Evolutionary conservation across 2,113 vertebrate species (phyloP), one percentile per base, ranked within the genome.

Genomic region (Hiodon tergisus): DNA sequence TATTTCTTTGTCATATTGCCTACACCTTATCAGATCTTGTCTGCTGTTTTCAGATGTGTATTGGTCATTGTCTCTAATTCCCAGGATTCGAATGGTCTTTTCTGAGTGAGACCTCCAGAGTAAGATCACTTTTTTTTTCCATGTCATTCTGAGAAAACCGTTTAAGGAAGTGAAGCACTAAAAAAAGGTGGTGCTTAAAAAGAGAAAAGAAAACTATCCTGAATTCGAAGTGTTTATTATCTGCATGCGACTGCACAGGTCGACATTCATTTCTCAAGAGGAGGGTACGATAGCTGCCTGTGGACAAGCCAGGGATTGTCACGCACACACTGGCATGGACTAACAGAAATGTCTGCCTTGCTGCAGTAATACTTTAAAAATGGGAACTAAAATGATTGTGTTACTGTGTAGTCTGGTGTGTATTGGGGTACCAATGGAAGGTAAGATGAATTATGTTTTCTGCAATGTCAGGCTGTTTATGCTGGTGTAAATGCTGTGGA

Each of bases 161-260:
- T 73, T 66, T 73, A 52, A 66, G 72, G 72, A 73, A 73, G 72
- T 65, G n/a, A 46, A 31, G 31, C 31, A 31, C 31, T 31, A 31
- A 31, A 31, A 31, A 31, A 31, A 31, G 31, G 31, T 31, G 31
- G 31, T 31, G 31, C 31, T 31, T 31, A 31, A 2, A 31, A 31
- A 31, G 31, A 31, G 31, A 31, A 31, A 31, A 31, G 31, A 31
- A 31, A 31, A 31, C 31, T 31, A 31, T 0, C 31, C 31, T 31
- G 31, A 31, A 31, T 31, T 31, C 31, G 2, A 31, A 31, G 2
- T 61, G 59, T 14, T n/a, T n/a, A 16, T 13, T 14, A 60, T 60
- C 6, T 60, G n/a, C 4, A 60, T 14, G 13, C n/a, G n/a, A 60
- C 13, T 11, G 11, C 59, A 13, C 59, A 60, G n/a, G n/a, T 60